These are phyloP conservation scores for Oriolus oriolus DNA, from an alignment of 2,113 vertebrate genomes.

Conservation along the genomic window DNA sequence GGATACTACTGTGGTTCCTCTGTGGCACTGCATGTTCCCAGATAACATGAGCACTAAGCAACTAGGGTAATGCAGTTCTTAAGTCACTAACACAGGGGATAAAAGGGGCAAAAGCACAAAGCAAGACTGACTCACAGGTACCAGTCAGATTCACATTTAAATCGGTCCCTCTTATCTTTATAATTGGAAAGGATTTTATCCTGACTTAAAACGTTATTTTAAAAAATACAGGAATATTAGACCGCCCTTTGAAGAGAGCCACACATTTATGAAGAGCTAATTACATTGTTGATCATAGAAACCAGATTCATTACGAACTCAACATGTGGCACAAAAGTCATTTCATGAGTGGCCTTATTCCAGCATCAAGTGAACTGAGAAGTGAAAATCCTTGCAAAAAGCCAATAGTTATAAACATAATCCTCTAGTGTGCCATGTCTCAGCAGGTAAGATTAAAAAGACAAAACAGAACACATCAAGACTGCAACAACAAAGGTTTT, in stretches of 20 bases:
- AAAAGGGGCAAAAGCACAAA: neutral
- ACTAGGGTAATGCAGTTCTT: neutral
- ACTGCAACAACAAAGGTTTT: constrained; percentile 32
- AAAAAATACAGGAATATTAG: neutral
- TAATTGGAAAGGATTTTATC: neutral
- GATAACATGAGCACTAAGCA: neutral
- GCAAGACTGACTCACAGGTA: neutral
- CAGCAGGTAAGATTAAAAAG: neutral
- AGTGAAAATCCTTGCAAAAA: neutral
- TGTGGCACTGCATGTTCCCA: neutral
- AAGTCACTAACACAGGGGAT: fast-evolving
- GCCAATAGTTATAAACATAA: neutral
- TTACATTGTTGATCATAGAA: neutral
- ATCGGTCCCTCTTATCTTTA: neutral
- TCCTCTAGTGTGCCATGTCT: neutral
- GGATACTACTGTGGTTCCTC: neutral
- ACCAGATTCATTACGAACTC: constrained; percentile 11
- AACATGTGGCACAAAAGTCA: neutral
- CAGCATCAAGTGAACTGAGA: neutral
- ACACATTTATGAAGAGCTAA: neutral
- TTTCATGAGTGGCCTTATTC: neutral
- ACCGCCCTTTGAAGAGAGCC: neutral
- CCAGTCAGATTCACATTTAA: neutral
- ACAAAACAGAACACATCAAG: neutral
- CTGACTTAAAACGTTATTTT: neutral